A percentile compares a stretch with the other conserved stretches of the same genome.
Conservation (phyloP, 2,888 invertebrate species). For the Epistrophe eligans region DNA sequence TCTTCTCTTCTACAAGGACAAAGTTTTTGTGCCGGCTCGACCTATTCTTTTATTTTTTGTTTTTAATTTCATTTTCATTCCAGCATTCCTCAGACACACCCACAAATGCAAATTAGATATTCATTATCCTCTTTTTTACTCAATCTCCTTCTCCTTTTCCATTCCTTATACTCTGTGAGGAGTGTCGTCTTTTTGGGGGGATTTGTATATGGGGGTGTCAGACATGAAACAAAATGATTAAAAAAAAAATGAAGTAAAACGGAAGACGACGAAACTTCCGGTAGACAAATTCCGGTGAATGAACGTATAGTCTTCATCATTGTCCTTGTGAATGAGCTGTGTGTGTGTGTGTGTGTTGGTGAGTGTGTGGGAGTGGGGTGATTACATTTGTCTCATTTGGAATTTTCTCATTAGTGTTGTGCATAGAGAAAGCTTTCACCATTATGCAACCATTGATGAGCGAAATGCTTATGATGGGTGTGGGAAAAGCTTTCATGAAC, state of each 20-base stretch:
- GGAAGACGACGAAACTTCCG: conserved; percentile 67
- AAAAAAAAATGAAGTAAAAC: conserved; percentile 41
- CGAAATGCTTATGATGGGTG: background rate
- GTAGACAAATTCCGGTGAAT: conserved; percentile 69
- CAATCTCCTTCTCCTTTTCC: background rate
- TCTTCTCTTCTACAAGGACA: conserved; percentile 62
- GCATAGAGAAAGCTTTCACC: conserved; percentile 57
- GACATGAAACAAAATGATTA: conserved; percentile 72
- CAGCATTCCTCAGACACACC: conserved; percentile 69
- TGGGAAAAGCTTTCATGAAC: conserved; percentile 49
- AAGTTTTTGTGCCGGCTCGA: conserved; percentile 74
- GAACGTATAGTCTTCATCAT: conserved; percentile 56
- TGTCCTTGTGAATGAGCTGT: conserved; percentile 64
- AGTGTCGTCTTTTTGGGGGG: conserved; percentile 7
- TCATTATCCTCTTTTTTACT: conserved; percentile 68
- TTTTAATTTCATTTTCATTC: conserved; percentile 76
- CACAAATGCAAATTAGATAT: conserved; percentile 76
- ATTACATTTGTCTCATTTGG: conserved; percentile 56
- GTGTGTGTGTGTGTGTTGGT: conserved; percentile 1
- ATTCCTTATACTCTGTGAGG: no score
- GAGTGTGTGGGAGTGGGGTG: conserved; percentile 29
- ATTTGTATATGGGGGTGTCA: conserved; percentile 53
- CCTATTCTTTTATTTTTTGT: conserved; percentile 67
- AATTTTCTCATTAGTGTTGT: conserved; percentile 73
- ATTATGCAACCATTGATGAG: conserved; percentile 39